Percentiles rank a stretch among this genome's conserved stretches.
Evolutionary conservation across 2,113 vertebrate genomes (phyloP).

Genomic region (Rafetus swinhoei): DNA sequence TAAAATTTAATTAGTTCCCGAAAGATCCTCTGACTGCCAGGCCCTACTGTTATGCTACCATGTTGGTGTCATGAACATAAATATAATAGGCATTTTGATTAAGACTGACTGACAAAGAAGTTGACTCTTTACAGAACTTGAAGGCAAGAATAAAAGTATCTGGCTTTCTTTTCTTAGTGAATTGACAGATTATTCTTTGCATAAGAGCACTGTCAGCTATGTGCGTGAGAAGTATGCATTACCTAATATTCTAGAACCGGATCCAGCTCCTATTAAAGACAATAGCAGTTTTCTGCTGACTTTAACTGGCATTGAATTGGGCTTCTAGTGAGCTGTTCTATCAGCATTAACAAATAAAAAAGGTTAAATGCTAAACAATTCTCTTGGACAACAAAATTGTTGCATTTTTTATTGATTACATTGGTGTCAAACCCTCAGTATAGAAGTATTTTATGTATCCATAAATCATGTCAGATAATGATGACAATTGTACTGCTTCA

Average conservation of each 20-base stretch:
- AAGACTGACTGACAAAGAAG: background rate
- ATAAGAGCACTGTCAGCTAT: background rate
- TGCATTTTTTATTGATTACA: background rate
- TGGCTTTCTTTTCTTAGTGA: constrained; percentile 4
- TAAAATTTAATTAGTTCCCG: background rate
- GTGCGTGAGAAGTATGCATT: background rate
- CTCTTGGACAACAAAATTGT: background rate
- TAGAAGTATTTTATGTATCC: background rate
- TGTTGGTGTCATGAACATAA: background rate
- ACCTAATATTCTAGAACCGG: background rate
- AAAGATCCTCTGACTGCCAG: background rate
- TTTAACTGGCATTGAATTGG: background rate
- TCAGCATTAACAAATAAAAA: background rate
- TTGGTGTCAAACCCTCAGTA: background rate
- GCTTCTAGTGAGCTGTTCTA: background rate
- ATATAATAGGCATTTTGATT: background rate
- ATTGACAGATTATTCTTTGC: background rate
- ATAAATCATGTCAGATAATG: constrained; percentile 41
- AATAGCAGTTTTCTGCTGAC: background rate
- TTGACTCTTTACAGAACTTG: background rate
- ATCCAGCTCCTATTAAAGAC: background rate
- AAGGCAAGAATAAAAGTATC: background rate
- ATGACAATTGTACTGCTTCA: background rate
- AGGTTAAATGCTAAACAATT: background rate
- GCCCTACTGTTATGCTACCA: background rate